Evolutionary conservation across 1,140 invertebrate genomes (phyloP).

Genomic region (Drosophila rhopaloa): DNA sequence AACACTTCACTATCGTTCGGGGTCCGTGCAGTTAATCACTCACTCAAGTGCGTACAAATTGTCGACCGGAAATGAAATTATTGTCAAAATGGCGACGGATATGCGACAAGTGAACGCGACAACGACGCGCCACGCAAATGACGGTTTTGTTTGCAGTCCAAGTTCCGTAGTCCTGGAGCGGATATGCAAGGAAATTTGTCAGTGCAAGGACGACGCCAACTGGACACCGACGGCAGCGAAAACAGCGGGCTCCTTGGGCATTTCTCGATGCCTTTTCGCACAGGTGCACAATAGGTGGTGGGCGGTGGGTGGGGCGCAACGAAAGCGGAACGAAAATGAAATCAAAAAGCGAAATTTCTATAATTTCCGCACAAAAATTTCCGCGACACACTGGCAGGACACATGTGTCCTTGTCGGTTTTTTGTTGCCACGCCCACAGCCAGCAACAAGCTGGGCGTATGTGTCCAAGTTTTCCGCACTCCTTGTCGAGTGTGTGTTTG

Average conservation of each 20-base stretch:
- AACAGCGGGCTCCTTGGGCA: conserved; percentile 45
- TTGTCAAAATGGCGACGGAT: conserved; percentile 75
- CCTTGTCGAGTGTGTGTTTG: conserved; percentile 4
- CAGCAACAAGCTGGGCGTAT: conserved; percentile 66
- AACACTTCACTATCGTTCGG: conserved; percentile 32
- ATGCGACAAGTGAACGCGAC: conserved; percentile 65
- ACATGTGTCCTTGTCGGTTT: conserved; percentile 29
- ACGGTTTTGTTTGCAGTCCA: conserved; percentile 37
- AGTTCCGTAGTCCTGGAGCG: conserved; percentile 43
- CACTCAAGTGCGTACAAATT: conserved; percentile 55
- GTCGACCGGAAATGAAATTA: conserved; percentile 65
- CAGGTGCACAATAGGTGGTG: conserved; percentile 38
- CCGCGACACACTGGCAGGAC: conserved; percentile 52
- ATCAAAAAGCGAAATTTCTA: conserved; percentile 81
- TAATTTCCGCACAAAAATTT: conserved; percentile 81
- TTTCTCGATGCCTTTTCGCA: conserved; percentile 27
- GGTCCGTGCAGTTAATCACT: conserved; percentile 41
- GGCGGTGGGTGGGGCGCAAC: conserved; percentile 17
- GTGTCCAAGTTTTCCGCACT: conserved; percentile 53
- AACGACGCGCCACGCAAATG: conserved; percentile 61
- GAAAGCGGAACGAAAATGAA: conserved; percentile 63
- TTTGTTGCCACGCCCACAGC: conserved; percentile 60
- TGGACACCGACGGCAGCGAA: conserved; percentile 30
- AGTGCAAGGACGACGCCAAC: conserved; percentile 48
- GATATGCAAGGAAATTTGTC: conserved; percentile 82